Percentiles rank a stretch among this genome's conserved stretches.
These are phyloP conservation scores for Notothenia coriiceps DNA, from an alignment of 2,113 vertebrate species.

Conservation along the genomic window DNA sequence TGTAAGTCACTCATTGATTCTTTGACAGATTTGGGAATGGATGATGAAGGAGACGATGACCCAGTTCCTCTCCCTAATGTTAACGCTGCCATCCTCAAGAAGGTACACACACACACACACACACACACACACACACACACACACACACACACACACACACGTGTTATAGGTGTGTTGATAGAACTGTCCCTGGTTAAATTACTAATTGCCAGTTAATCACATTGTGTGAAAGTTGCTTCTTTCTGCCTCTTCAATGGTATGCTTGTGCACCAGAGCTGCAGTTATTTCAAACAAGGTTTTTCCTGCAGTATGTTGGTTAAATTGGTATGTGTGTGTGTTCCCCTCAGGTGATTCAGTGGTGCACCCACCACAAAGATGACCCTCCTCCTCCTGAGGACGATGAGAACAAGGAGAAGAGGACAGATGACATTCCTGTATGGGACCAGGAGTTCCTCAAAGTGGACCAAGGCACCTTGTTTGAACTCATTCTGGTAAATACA, in stretches of 20 bases:
- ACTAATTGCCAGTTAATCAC: not conserved
- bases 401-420: slow-evolving; percentile 99
- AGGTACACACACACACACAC: slow-evolving; percentile 82
- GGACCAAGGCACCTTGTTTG: slow-evolving; percentile 98
- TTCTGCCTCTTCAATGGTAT: not conserved
- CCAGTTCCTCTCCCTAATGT: slow-evolving; percentile 98
- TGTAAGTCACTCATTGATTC: not conserved
- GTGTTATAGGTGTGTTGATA: not conserved
- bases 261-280: not conserved
- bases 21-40: slow-evolving; percentile 96
- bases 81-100: slow-evolving; percentile 98
- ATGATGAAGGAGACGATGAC: slow-evolving; percentile 99
- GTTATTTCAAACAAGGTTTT: too few relatives aligned
- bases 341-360: slow-evolving; percentile 97
- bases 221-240: not conserved
- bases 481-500: slow-evolving; percentile 94
- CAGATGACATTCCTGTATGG: slow-evolving; percentile 99
- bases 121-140: not conserved
- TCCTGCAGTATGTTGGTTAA: not conserved
- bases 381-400: slow-evolving; percentile 98
- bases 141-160: not conserved
- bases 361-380: slow-evolving; percentile 99
- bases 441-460: slow-evolving; percentile 99
- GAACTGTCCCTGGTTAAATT: too few relatives aligned
- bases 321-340: not conserved